Base-by-base conservation (phyloP, 35 echinoderm and acorn worm genomes). In the Heliocidaris tuberculata region DNA sequence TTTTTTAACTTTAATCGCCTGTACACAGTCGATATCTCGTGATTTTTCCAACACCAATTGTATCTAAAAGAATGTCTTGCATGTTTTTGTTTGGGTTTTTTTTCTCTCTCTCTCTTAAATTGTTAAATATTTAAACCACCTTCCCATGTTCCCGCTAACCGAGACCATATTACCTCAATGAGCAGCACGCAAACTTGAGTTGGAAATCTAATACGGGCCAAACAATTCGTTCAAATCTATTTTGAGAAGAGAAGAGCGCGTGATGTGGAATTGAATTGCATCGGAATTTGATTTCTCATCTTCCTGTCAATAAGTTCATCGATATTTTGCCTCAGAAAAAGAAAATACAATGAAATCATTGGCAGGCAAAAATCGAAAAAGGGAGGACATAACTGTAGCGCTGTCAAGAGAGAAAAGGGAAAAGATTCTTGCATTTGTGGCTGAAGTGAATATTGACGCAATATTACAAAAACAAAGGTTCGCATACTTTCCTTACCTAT, bases 301-400 rank as follows among this genome's bases (percentile, higher is more conserved):
- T n/a, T 21, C 19, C 65, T 78, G 65, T 78, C 65, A 78, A 78
- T 78, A 78, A n/a, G 65, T 78, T 78, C 48, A 48, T 42, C 88
- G 48, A 50, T 48, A 90, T 48, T 42, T 42, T 90, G 88, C 88
- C 32, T 5, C 13, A 48, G 88, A 50, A n/a, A 90, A 90, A 90
- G 88, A 90, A 50, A 90, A n/a, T 85, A 30, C 15, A 90, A 31
- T 24, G 88, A 50, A 31, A 90, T 90, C 31, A 90, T 30, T 90
- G 88, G 48, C 21, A 30, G 88, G 27, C 13, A 30, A 17, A 48
- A 90, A 48, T 90, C 31, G 88, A 19, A 7, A n/a, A 48, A 11
- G 48, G 17, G 31, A 42, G 48, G 88, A 42, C 32, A 19, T 15
- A 78, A 78, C 21, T 78, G 65, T 78, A 78, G 65, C 65, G 19